A percentile compares a stretch with the other conserved stretches of the same genome.
Conservation (phyloP, 1,140 invertebrate genomes). For the Conopomorpha cramerella region DNA sequence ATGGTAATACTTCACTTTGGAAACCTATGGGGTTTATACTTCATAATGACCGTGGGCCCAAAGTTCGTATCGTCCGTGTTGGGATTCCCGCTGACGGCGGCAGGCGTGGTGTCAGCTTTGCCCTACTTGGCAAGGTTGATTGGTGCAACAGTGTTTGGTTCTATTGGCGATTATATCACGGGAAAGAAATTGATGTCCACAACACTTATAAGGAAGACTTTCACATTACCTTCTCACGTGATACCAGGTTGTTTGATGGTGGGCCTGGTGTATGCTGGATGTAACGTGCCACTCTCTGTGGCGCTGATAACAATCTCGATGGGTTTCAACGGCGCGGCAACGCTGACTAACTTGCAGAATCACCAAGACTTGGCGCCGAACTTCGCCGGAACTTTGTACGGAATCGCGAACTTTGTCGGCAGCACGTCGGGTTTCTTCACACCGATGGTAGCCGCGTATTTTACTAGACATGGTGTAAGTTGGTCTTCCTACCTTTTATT, state of each 20-base stretch:
- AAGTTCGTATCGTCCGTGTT: background rate
- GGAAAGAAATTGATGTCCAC: background rate
- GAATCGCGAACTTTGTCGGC: slow-evolving; percentile 68
- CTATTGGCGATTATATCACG: background rate
- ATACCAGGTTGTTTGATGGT: background rate
- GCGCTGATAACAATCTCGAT: background rate
- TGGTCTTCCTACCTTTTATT: slow-evolving; percentile 3
- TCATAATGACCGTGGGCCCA: background rate
- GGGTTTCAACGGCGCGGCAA: slow-evolving; percentile 34
- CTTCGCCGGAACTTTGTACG: slow-evolving; percentile 71
- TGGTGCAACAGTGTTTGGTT: background rate
- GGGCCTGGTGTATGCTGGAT: slow-evolving; percentile 56
- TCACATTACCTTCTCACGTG: background rate
- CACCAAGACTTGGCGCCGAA: slow-evolving; percentile 75
- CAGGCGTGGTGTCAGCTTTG: background rate
- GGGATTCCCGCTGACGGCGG: background rate
- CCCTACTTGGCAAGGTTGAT: background rate
- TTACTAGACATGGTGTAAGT: slow-evolving; percentile 60
- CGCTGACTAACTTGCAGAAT: slow-evolving; percentile 75
- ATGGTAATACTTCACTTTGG: background rate
- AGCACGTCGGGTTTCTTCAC: slow-evolving; percentile 58
- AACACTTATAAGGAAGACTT: background rate
- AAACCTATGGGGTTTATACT: background rate
- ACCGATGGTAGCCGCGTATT: background rate
- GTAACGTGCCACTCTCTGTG: background rate